phyloP scores from a whole-genome alignment of 2,113 vertebrate species.

The Scalopus aquaticus region DNA sequence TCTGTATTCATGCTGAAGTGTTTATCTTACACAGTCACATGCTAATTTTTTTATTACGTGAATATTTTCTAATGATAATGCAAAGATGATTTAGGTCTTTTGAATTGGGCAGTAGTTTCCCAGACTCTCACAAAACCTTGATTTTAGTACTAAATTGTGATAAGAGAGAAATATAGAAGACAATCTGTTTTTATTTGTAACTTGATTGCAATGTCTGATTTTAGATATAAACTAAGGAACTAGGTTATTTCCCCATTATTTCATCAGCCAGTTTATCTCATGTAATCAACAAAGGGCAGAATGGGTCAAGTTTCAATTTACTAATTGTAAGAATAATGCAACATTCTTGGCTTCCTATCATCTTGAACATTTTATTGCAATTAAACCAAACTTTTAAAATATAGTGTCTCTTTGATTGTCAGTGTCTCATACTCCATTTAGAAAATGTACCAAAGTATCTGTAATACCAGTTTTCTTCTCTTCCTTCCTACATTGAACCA shows the following conservation, averaged over 20 bases:
- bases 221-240: not conserved
- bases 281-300: not conserved
- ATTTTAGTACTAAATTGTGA: not conserved
- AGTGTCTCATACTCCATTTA: not conserved
- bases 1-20: not conserved
- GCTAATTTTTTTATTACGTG: not conserved
- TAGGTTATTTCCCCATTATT: constrained; percentile 10
- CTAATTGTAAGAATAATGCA: not conserved
- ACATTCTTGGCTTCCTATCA: constrained; percentile 2
- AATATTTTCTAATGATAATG: not conserved
- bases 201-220: not conserved
- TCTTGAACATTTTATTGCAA: not conserved
- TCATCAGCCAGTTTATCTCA: constrained; percentile 13
- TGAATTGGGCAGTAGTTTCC: not conserved
- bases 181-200: constrained; percentile 48
- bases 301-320: constrained; percentile 7
- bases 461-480: not conserved
- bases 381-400: constrained; percentile 27
- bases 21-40: not conserved
- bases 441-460: not conserved
- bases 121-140: not conserved
- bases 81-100: not conserved
- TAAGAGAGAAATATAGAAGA: not conserved
- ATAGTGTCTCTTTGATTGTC: not conserved
- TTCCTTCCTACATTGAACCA: not conserved